Evolutionary conservation across 2,113 vertebrate species (phyloP).

Genomic region (Cynocephalus volans): DNA sequence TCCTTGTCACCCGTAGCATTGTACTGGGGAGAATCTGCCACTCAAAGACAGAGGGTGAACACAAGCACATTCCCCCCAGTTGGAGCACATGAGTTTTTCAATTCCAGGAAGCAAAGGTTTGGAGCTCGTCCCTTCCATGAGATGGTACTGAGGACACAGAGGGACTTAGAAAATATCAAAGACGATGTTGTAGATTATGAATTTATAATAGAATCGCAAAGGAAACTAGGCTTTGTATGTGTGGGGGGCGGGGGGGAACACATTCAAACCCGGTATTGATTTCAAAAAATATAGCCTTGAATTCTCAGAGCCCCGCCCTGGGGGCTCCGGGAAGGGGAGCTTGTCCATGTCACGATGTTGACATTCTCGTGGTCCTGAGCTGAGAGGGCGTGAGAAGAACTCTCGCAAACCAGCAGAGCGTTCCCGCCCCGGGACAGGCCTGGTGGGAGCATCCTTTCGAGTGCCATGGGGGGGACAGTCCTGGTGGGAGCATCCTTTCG

Average conservation of each 20-base stretch:
- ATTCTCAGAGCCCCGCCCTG: not conserved
- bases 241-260: not conserved
- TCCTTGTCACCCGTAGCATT: not conserved
- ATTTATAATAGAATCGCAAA: not conserved
- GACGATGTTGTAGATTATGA: accelerated
- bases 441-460: not conserved
- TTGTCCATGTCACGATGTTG: accelerated
- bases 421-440: accelerated
- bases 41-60: not conserved
- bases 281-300: not conserved
- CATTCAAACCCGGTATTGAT: not conserved
- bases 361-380: not conserved
- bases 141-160: not conserved
- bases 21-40: not conserved
- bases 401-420: accelerated
- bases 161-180: too few relatives aligned
- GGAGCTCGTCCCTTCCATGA: too few relatives aligned
- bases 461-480: accelerated
- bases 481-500: not conserved
- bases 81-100: not conserved
- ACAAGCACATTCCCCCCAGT: accelerated
- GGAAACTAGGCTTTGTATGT: not conserved
- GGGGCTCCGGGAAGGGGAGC: not conserved
- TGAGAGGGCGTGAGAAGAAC: not conserved
- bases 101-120: too few relatives aligned